These are phyloP conservation scores for Dunckerocampus dactyliophorus DNA, from an alignment of 2,113 vertebrate species.

Conservation along the genomic window DNA sequence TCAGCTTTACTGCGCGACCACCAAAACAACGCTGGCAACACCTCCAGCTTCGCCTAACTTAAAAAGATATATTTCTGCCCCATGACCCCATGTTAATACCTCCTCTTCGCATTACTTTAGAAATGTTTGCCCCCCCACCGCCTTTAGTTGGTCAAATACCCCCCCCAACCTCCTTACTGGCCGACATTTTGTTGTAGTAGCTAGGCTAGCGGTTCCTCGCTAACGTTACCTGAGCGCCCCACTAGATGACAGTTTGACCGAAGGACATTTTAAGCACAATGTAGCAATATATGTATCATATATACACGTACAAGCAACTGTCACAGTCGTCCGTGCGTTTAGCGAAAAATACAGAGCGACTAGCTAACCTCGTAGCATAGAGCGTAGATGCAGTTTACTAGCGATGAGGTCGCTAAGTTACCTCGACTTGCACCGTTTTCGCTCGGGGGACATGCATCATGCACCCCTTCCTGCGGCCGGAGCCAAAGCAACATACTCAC, in stretches of 20 bases:
- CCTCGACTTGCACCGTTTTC: slow-evolving; percentile 57
- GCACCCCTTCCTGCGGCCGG: slow-evolving; percentile 20
- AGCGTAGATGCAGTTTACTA: slow-evolving; percentile 42
- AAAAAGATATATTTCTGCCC: slow-evolving; percentile 13
- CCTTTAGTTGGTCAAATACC: slow-evolving; percentile 38
- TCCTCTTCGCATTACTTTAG: not conserved
- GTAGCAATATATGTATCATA: not conserved
- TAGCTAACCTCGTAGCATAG: slow-evolving; percentile 47
- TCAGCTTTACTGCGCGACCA: slow-evolving; percentile 17
- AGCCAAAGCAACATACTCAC: slow-evolving; percentile 12
- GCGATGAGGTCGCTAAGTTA: slow-evolving; percentile 45
- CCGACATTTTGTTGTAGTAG: slow-evolving; percentile 88
- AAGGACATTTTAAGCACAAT: slow-evolving; percentile 14
- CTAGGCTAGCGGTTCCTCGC: slow-evolving; percentile 57
- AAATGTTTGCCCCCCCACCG: slow-evolving; percentile 23
- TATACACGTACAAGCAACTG: not conserved
- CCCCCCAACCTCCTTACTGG: slow-evolving; percentile 59
- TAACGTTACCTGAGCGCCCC: slow-evolving; percentile 54
- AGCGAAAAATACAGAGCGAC: slow-evolving; percentile 4
- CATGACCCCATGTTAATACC: slow-evolving; percentile 7
- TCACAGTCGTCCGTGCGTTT: not conserved
- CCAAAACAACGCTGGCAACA: slow-evolving; percentile 39
- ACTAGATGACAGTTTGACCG: slow-evolving; percentile 51
- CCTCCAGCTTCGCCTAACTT: slow-evolving; percentile 33
- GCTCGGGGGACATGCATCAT: slow-evolving; percentile 44